Conservation (phyloP, 2,113 vertebrate genomes). For the Aspidoscelis tigris region DNA sequence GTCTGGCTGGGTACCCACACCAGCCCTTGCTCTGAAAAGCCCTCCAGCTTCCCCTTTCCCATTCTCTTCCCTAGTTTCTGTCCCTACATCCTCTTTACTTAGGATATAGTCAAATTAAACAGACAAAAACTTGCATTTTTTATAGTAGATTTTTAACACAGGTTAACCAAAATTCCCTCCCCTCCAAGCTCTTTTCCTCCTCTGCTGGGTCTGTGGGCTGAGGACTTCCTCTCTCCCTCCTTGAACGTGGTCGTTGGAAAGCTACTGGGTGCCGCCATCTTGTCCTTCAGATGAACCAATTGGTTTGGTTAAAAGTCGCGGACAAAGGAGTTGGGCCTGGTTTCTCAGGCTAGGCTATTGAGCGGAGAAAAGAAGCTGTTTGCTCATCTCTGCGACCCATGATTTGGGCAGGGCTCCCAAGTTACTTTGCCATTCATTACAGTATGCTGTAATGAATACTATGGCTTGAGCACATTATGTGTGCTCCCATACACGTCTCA, state of each 20-base stretch:
- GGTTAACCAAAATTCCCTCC: conserved; percentile 50
- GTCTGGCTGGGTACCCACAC: neutral
- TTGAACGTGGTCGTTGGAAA: neutral
- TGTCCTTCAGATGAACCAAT: neutral
- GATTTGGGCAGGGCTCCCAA: neutral
- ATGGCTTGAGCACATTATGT: no score
- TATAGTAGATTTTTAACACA: conserved; percentile 76
- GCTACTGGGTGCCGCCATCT: neutral
- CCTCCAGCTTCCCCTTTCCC: neutral
- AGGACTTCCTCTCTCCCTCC: neutral
- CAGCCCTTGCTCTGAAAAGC: neutral
- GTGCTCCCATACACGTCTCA: neutral
- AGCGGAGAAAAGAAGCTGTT: neutral
- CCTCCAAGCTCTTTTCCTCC: conserved; percentile 9
- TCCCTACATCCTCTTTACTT: neutral
- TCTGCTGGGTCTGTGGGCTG: neutral
- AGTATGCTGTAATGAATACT: neutral
- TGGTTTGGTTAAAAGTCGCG: neutral
- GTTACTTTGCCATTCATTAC: neutral
- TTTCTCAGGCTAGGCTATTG: neutral
- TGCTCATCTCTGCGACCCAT: no score
- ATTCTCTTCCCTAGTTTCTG: neutral
- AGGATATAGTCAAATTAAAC: conserved; percentile 17
- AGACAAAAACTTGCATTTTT: conserved; percentile 65
- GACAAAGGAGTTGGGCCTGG: neutral